Conservation (phyloP, 2,113 vertebrate genomes). For the Panurus biarmicus region DNA sequence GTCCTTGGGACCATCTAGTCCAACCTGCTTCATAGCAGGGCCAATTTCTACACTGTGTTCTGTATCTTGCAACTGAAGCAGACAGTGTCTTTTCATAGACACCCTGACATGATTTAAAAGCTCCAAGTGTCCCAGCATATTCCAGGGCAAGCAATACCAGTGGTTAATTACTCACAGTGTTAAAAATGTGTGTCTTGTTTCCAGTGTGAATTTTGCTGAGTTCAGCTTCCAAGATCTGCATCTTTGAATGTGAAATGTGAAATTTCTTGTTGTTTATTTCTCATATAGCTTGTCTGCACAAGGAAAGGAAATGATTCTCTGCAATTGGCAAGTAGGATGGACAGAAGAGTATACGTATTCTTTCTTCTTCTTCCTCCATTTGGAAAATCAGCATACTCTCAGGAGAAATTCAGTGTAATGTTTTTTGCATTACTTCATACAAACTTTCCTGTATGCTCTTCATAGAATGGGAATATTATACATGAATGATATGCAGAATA, state of each 20-base stretch:
- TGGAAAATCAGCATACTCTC: background rate
- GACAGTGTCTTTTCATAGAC: background rate
- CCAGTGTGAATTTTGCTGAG: slow-evolving; percentile 13
- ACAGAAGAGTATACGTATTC: background rate
- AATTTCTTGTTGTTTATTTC: background rate
- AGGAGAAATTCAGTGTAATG: background rate
- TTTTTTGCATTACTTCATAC: background rate
- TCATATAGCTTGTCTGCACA: background rate
- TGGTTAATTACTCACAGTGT: background rate
- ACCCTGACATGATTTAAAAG: background rate
- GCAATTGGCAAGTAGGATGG: background rate
- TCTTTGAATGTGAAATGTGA: background rate
- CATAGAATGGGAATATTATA: background rate
- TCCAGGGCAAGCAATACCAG: background rate
- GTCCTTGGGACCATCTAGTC: background rate
- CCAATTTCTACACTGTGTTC: background rate
- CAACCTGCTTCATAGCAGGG: background rate
- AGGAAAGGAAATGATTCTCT: background rate
- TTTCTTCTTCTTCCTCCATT: background rate
- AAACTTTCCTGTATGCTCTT: background rate
- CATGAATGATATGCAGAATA: background rate
- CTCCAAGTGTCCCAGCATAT: background rate
- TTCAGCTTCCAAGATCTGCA: background rate
- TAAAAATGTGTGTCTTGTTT: slow-evolving; percentile 5
- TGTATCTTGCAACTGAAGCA: background rate